Conservation (phyloP, 2,888 invertebrate genomes). For the Prosapia bicincta region DNA sequence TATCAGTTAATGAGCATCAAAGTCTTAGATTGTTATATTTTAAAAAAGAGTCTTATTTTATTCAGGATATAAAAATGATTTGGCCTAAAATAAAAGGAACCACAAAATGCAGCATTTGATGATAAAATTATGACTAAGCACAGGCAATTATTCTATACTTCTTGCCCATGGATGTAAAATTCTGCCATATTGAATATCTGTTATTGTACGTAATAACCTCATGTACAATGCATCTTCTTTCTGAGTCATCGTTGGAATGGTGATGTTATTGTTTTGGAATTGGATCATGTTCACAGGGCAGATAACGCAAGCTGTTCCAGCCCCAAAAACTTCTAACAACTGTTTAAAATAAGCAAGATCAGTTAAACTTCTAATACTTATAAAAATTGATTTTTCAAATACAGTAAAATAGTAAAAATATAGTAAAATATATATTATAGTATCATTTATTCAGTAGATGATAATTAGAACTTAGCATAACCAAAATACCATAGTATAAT, state of each 20-base stretch:
- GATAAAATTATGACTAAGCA: background rate
- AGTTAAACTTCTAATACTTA: too few relatives aligned
- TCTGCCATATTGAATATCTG: slow-evolving; percentile 88
- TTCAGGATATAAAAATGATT: too few relatives aligned
- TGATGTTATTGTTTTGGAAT: slow-evolving; percentile 64
- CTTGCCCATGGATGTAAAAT: slow-evolving; percentile 78
- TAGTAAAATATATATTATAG: too few relatives aligned
- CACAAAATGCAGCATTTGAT: background rate
- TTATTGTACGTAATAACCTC: slow-evolving; percentile 69
- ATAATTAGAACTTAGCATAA: too few relatives aligned
- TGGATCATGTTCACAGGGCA: slow-evolving; percentile 86
- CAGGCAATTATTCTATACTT: slow-evolving; percentile 49
- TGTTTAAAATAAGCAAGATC: slow-evolving; percentile 45
- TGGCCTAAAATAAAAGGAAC: too few relatives aligned
- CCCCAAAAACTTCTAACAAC: slow-evolving; percentile 94
- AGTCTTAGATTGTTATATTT: too few relatives aligned
- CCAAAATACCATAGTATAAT: too few relatives aligned
- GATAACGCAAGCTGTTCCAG: slow-evolving; percentile 96
- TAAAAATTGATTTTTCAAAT: too few relatives aligned
- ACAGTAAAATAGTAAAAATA: too few relatives aligned
- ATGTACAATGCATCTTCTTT: slow-evolving; percentile 68
- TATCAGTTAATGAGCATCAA: too few relatives aligned
- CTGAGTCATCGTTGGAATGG: slow-evolving; percentile 70
- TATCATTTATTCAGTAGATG: too few relatives aligned
- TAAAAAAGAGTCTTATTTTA: too few relatives aligned